Evolutionary conservation across 1,140 invertebrate genomes (phyloP).

Genomic region (Drosophila baimaii): DNA sequence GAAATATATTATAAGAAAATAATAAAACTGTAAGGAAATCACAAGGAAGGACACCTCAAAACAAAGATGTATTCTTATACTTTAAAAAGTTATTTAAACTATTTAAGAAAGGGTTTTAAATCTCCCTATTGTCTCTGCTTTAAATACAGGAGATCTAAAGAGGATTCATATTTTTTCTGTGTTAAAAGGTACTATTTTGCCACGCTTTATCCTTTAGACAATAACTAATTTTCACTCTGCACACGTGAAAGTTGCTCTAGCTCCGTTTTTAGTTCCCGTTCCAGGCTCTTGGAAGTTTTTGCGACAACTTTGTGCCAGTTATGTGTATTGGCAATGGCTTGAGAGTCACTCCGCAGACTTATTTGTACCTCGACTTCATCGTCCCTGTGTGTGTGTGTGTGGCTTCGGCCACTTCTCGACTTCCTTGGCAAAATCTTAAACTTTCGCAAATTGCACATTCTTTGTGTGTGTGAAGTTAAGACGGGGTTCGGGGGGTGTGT

Average conservation of each 20-base stretch:
- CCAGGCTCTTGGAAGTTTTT: conserved; percentile 24
- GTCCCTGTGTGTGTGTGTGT: not conserved
- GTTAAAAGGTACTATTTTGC: conserved; percentile 2
- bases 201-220: conserved; percentile 24
- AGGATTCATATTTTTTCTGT: not conserved
- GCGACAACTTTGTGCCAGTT: conserved; percentile 45
- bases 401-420: conserved; percentile 25
- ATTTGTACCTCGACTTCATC: conserved; percentile 6
- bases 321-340: conserved; percentile 36
- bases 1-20: too few species aligned
- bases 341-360: conserved; percentile 28
- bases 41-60: too few species aligned
- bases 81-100: not conserved
- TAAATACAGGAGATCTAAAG: not conserved
- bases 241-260: conserved; percentile 41
- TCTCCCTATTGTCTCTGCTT: accelerated
- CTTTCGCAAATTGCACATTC: conserved; percentile 46
- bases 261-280: conserved; percentile 1
- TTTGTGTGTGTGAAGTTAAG: conserved; percentile 12
- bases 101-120: too few species aligned
- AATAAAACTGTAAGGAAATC: too few species aligned
- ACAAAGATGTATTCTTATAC: not conserved
- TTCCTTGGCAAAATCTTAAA: conserved; percentile 38
- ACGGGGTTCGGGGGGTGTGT: conserved; percentile 1
- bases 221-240: conserved; percentile 58